phyloP scores from a whole-genome alignment of 2,888 invertebrate genomes.

The Metacarcinus magister region DNA sequence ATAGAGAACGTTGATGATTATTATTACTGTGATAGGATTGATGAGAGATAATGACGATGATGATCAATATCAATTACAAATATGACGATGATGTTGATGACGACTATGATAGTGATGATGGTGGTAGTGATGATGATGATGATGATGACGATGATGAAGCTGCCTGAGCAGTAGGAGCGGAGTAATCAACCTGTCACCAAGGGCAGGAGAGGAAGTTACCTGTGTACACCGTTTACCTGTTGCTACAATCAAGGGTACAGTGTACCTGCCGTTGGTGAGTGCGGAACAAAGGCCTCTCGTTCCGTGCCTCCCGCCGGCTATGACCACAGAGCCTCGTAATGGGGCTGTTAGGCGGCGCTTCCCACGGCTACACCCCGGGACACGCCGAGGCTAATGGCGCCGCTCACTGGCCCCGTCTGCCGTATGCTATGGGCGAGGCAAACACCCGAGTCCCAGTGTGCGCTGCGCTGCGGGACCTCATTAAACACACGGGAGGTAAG shows the following conservation, averaged over 20 bases:
- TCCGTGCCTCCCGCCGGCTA: conserved; percentile 64
- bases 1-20: background rate
- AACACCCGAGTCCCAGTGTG: background rate
- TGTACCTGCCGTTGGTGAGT: conserved; percentile 28
- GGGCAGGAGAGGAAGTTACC: conserved; percentile 11
- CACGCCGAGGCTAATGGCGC: conserved; percentile 36
- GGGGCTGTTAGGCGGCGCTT: conserved; percentile 51
- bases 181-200: background rate
- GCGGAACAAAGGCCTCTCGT: conserved; percentile 66
- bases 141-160: background rate
- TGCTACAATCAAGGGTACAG: conserved; percentile 9
- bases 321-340: conserved; percentile 69
- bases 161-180: background rate
- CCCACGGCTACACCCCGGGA: conserved; percentile 58
- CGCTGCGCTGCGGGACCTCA: conserved; percentile 33
- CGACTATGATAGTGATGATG: background rate
- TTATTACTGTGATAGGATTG: background rate
- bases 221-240: conserved; percentile 52
- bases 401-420: conserved; percentile 32
- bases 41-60: no score
- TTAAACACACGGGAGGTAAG: conserved; percentile 52
- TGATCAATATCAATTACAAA: background rate
- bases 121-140: background rate
- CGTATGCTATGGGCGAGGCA: conserved; percentile 26
- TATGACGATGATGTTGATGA: background rate